These are phyloP conservation scores for Beris chalybata DNA, from an alignment of 2,888 invertebrate species.

Conservation along the genomic window DNA sequence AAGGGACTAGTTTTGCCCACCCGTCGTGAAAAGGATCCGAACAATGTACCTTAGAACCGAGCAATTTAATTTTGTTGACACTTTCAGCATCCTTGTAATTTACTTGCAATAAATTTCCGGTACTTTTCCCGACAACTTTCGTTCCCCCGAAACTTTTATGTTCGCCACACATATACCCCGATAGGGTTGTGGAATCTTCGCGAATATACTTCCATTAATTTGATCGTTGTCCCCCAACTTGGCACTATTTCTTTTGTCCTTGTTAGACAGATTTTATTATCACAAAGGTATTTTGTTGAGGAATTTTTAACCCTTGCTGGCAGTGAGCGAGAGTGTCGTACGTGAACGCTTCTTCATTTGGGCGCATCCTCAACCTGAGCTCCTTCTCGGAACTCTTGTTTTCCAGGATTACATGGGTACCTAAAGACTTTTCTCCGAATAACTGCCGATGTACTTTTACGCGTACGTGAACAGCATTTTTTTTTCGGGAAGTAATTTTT, in stretches of 20 bases:
- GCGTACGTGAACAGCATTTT: too few species aligned
- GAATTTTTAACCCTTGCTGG: constrained; percentile 24
- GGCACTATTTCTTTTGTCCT: constrained; percentile 29
- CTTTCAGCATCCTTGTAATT: constrained; percentile 37
- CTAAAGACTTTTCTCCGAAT: too few species aligned
- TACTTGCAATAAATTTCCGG: constrained; percentile 37
- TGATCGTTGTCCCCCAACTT: constrained; percentile 25
- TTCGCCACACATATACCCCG: constrained; percentile 17
- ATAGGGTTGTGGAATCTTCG: background rate
- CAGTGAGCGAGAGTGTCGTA: constrained; percentile 18
- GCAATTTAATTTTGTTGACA: constrained; percentile 38
- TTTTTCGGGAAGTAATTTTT: too few species aligned
- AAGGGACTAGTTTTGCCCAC: too few species aligned
- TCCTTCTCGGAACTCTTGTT: too few species aligned
- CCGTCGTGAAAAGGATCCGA: too few species aligned
- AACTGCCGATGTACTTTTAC: too few species aligned
- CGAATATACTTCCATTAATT: constrained; percentile 22
- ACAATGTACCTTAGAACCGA: constrained; percentile 19
- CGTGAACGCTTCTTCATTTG: constrained; percentile 20
- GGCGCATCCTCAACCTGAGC: too few species aligned
- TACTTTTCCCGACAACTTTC: constrained; percentile 12
- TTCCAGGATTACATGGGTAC: too few species aligned
- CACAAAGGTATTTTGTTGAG: constrained; percentile 34
- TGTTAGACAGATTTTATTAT: constrained; percentile 40
- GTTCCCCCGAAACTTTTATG: background rate